Percentiles rank a stretch among this genome's conserved stretches.
Conservation (phyloP, 1,140 invertebrate species). For the Thaumetopoea pityocampa region DNA sequence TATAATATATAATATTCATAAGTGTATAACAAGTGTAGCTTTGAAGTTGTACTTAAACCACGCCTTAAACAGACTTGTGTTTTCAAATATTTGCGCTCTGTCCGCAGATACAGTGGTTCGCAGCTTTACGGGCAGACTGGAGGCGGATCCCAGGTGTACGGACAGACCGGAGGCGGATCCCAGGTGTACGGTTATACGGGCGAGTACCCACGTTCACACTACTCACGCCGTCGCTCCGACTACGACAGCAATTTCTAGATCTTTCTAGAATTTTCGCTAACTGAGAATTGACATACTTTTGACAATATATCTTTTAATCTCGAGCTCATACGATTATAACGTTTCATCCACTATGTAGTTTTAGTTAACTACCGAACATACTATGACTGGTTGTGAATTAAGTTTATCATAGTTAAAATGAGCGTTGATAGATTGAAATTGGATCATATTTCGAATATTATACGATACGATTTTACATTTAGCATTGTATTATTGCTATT, state of each 20-base stretch:
- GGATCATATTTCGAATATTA: slow-evolving; percentile 32
- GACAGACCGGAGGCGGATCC: slow-evolving; percentile 68
- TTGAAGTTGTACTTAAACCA: no score
- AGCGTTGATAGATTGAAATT: slow-evolving; percentile 19
- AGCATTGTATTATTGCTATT: slow-evolving; percentile 47
- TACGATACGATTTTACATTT: slow-evolving; percentile 30
- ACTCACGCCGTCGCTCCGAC: slow-evolving; percentile 77
- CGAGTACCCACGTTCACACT: slow-evolving; percentile 70
- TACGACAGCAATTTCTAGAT: slow-evolving; percentile 78
- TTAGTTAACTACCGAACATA: slow-evolving; percentile 33
- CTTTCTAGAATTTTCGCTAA: slow-evolving; percentile 32
- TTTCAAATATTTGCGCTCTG: slow-evolving; percentile 7
- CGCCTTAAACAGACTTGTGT: background rate
- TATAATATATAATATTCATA: no score
- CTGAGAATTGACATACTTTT: slow-evolving; percentile 44
- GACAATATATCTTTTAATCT: slow-evolving; percentile 67
- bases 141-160: slow-evolving; percentile 68
- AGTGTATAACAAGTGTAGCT: no score
- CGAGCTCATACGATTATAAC: slow-evolving; percentile 35
- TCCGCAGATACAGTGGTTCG: slow-evolving; percentile 54
- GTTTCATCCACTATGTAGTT: slow-evolving; percentile 20
- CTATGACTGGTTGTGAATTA: slow-evolving; percentile 61
- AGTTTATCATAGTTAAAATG: slow-evolving; percentile 30
- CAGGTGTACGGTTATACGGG: slow-evolving; percentile 73
- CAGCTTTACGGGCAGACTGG: slow-evolving; percentile 72